Evolutionary conservation across 2,113 vertebrate species (phyloP).

Genomic region (Rhizomys pruinosus): DNA sequence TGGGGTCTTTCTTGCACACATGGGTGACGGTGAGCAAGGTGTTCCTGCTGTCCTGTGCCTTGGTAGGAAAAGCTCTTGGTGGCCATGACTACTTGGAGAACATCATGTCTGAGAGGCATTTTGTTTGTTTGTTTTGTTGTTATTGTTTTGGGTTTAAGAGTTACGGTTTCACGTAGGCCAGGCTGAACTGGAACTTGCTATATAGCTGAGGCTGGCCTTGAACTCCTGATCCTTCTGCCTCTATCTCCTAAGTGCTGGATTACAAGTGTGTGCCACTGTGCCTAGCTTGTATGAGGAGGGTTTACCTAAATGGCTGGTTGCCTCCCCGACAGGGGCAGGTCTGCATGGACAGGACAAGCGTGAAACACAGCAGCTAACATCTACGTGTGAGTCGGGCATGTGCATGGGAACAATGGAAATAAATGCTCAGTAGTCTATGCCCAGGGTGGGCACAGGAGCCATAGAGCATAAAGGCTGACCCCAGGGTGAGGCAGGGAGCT

Average conservation of each 20-base stretch:
- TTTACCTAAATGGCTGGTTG: not conserved
- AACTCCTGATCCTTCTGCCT: not conserved
- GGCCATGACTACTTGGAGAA: not conserved
- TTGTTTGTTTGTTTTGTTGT: not conserved
- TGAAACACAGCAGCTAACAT: not conserved
- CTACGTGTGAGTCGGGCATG: rapidly evolving
- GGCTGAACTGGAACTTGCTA: not conserved
- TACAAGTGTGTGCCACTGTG: not conserved
- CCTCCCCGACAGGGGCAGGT: not conserved
- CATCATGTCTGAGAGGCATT: not conserved
- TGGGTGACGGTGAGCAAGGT: not conserved
- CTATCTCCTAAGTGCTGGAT: not conserved
- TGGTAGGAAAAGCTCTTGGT: not conserved
- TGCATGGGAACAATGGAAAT: not conserved
- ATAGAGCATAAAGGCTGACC: not conserved
- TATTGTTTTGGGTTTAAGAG: not conserved
- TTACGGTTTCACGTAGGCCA: not conserved
- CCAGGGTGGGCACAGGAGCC: rapidly evolving
- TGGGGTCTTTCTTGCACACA: not conserved
- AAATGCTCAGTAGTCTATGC: not conserved
- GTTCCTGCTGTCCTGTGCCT: rapidly evolving
- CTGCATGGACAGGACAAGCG: rapidly evolving
- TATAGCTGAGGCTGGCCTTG: not conserved
- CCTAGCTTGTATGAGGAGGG: not conserved
- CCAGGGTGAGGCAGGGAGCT: not conserved